Evolutionary conservation across 1,140 invertebrate species (phyloP), one percentile per base, ranked within the genome.

Genomic region (Phenacoccus solenopsis): DNA sequence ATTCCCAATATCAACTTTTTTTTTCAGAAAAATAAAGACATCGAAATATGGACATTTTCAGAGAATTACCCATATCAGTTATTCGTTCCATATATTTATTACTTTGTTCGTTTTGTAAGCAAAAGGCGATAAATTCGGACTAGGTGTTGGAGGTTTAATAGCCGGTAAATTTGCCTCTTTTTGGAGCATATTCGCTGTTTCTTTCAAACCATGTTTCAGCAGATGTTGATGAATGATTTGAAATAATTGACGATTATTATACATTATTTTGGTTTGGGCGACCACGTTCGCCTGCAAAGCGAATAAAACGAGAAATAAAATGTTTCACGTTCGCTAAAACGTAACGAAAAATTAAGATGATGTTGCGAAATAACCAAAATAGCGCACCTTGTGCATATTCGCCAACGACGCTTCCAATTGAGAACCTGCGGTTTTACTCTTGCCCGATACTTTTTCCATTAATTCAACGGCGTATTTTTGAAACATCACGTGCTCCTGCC

Each of bases 401-500:
- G 86, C 86, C 21, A 94, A 80, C 1, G 91, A 93, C 22, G 89
- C 87, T 79, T 94, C 90, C 72, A 93, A 84, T 76, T 90, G 89
- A 61, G 85, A 83, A 1, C 87, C 88, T 71, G 85, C 84, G 12
- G 90, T 86, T 77, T 94, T 94, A 1, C 88, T 87, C 81, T 94
- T 94, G 1, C 96, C 94, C 22, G 93, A 94, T 1, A 98, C 90
- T 1, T 88, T 81, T 78, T 96, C 93, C 70, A 98, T 84, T 16
- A 99, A 80, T 75, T 96, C 90, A 20, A 95, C 80, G 3, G 94
- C 94, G 79, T 95, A 94, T 78, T 95, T 95, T 79, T 97, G 96
- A 80, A 99, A 98, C 77, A 88, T 88, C 0, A 96, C 90, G 80
- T 98, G 96, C 75, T 98, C 94, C 72, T 90, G 87, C 0, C 93